Evolutionary conservation across 1,140 invertebrate species (phyloP).

Genomic region (Nilaparvata lugens): DNA sequence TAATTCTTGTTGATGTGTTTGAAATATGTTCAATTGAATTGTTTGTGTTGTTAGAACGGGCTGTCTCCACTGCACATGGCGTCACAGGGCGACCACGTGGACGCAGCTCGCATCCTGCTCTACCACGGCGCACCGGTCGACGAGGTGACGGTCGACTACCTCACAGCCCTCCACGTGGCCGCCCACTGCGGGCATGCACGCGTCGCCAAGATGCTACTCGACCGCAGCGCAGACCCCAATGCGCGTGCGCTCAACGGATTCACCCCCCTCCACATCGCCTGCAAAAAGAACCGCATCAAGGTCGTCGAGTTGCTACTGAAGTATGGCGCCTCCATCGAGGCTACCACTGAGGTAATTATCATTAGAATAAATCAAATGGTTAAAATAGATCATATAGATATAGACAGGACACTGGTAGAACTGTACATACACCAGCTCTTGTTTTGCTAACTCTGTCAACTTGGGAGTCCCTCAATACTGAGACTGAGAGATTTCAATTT

Average conservation of each 20-base stretch:
- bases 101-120: conserved; percentile 84
- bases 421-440: not conserved
- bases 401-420: no score
- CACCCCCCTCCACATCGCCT: conserved; percentile 96
- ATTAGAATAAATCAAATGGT: not conserved
- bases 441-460: no score
- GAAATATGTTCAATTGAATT: no score
- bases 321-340: conserved; percentile 85
- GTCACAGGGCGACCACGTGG: conserved; percentile 93
- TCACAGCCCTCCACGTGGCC: conserved; percentile 95
- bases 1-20: no score
- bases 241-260: conserved; percentile 96
- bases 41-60: conserved; percentile 60
- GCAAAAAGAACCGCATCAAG: conserved; percentile 97
- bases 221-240: conserved; percentile 93
- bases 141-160: conserved; percentile 95
- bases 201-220: conserved; percentile 54
- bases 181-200: conserved; percentile 87
- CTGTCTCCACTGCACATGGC: conserved; percentile 87
- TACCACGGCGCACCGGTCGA: conserved; percentile 92
- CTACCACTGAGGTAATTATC: conserved; percentile 61
- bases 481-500: no score
- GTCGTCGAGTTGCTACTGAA: conserved; percentile 93
- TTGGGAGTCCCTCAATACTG: no score
- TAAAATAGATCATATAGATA: not conserved